Percentiles rank a stretch among this genome's conserved stretches.
These are phyloP conservation scores for Pollenia labialis DNA, from an alignment of 2,888 invertebrate genomes.

Conservation along the genomic window DNA sequence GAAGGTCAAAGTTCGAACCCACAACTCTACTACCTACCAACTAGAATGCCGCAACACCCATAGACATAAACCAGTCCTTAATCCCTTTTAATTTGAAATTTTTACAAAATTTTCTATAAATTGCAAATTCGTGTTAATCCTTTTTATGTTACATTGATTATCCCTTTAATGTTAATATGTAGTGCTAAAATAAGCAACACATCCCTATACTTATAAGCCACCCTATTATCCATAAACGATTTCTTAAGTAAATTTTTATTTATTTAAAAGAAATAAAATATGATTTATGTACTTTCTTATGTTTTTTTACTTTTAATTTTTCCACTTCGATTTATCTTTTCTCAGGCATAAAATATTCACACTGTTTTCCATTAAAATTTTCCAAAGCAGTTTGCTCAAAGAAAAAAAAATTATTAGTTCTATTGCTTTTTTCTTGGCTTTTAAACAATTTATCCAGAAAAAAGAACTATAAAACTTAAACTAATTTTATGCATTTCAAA, in stretches of 20 bases:
- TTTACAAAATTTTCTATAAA: too few relatives aligned
- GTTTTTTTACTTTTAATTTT: not conserved
- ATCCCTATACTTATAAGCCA: too few relatives aligned
- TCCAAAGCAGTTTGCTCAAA: constrained; percentile 1
- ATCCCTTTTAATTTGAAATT: too few relatives aligned
- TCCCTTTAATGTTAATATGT: too few relatives aligned
- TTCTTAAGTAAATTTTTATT: not conserved
- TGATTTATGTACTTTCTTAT: constrained; percentile 22
- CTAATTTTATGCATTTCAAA: constrained; percentile 72
- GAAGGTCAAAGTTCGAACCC: too few relatives aligned
- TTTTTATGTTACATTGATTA: too few relatives aligned
- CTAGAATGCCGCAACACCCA: too few relatives aligned
- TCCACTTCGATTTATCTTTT: constrained; percentile 19
- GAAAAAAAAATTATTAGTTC: not conserved
- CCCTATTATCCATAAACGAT: too few relatives aligned
- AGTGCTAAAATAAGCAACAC: too few relatives aligned
- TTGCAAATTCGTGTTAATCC: too few relatives aligned
- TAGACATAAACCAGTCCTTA: too few relatives aligned
- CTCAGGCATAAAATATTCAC: constrained; percentile 51
- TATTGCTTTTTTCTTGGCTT: constrained; percentile 1
- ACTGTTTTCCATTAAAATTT: constrained; percentile 40
- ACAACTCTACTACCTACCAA: too few relatives aligned
- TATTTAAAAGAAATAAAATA: constrained; percentile 14
- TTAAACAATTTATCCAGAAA: not conserved
- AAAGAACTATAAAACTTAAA: constrained; percentile 39